Percentiles rank a stretch among this genome's conserved stretches.
These are phyloP conservation scores for Antigone vipio DNA, from an alignment of 2,113 vertebrate genomes.

Conservation along the genomic window DNA sequence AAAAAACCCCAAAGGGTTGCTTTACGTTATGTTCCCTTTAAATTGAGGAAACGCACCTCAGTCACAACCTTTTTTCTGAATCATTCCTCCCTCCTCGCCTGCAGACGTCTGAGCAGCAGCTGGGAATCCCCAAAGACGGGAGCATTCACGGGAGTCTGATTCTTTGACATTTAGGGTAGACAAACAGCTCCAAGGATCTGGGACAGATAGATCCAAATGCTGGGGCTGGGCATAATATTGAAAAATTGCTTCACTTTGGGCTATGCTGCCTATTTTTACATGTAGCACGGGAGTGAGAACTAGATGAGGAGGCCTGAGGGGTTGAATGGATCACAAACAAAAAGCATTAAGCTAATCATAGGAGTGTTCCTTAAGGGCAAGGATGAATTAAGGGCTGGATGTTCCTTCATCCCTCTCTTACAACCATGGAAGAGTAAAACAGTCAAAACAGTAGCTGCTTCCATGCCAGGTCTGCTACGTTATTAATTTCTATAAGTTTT, in stretches of 20 bases:
- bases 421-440: background rate
- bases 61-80: background rate
- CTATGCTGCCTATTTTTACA: background rate
- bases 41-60: background rate
- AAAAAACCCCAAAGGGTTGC: background rate
- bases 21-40: background rate
- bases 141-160: background rate
- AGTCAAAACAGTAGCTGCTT: slow-evolving; percentile 32
- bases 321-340: slow-evolving; percentile 4
- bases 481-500: slow-evolving; percentile 57
- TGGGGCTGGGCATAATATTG: background rate
- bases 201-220: background rate
- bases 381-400: slow-evolving; percentile 6
- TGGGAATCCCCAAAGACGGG: background rate
- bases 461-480: slow-evolving; percentile 27
- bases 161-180: slow-evolving; percentile 39
- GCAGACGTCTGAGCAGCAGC: background rate
- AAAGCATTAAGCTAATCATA: slow-evolving; percentile 25
- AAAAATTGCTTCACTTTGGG: background rate
- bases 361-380: background rate
- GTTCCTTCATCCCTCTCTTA: background rate
- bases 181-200: background rate
- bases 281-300: background rate
- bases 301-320: background rate
- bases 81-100: background rate